These are phyloP conservation scores for Plecturocebus donacophilus DNA, from an alignment of 2,113 vertebrate species.

Conservation along the genomic window DNA sequence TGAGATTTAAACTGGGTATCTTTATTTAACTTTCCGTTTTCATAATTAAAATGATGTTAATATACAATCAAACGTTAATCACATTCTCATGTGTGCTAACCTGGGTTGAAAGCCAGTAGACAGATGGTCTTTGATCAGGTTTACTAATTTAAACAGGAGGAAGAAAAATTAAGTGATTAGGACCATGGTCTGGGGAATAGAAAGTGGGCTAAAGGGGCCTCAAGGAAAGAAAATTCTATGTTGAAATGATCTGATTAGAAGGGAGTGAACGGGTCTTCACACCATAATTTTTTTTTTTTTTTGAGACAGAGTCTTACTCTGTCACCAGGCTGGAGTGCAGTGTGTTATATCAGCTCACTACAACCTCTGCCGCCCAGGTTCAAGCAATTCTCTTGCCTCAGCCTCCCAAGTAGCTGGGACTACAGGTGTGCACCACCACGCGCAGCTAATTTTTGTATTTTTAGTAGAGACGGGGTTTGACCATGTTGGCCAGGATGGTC, in stretches of 20 bases:
- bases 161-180: constrained; percentile 35
- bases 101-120: constrained; percentile 48
- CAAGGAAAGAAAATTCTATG: constrained; percentile 22
- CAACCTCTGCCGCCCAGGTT: too few relatives aligned
- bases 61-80: constrained; percentile 61
- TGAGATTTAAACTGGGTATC: constrained; percentile 40
- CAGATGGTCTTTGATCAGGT: constrained; percentile 64
- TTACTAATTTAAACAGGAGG: constrained; percentile 53
- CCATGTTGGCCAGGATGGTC: too few relatives aligned
- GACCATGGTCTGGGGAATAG: background rate
- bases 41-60: constrained; percentile 69
- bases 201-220: background rate
- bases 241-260: constrained; percentile 5
- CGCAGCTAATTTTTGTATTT: too few relatives aligned
- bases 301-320: too few relatives aligned
- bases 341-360: too few relatives aligned
- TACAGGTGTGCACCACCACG: too few relatives aligned
- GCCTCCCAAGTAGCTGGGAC: too few relatives aligned
- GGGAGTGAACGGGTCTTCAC: background rate
- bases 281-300: too few relatives aligned
- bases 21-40: constrained; percentile 72
- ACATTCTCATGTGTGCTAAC: constrained; percentile 44
- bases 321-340: too few relatives aligned
- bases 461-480: too few relatives aligned
- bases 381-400: too few relatives aligned